Base-by-base conservation (phyloP, 2,113 vertebrate genomes). In the Lepisosteus osseus region DNA sequence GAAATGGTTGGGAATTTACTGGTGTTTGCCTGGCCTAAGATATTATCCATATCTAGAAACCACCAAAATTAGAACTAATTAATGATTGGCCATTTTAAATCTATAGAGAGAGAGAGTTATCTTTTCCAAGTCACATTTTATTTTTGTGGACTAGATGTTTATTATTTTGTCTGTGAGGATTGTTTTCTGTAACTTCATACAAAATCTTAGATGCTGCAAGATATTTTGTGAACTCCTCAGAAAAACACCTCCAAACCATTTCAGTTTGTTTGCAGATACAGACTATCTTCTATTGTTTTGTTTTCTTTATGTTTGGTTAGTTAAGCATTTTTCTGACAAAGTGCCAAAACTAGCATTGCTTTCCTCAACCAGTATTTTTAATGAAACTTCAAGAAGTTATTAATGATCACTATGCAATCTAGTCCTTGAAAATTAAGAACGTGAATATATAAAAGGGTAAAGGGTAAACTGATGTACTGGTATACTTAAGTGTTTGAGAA, bases 261-360 rank as follows among this genome's bases (percentile, higher is more conserved):
- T 51, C 47, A 51, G 47, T 6, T 51, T 9, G 5, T 5, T 51
- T 51, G 5, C 47, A 51, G 2, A 51, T 6, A 51, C 5, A 51
- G 9, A 42, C 13, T 57, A 54, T 12, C 0, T 59, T 69, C 51
- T 45, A 51, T n/a, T 15, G 17, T 44, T 54, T 29, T 2, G 2
- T 70, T 61, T 55, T 57, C 17, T 1, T 3, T 45, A 43, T 70
- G 56, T 45, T 61, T 61, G n/a, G 15, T 69, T 15, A 42, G n/a
- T 43, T 63, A 54, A 45, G 47, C 59, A 11, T 74, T 76, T 17
- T 69, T 44, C 13, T 1, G 77, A 5, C 77, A 5, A 87, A 86
- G 87, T 87, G 88, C 87, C 88, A 89, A 87, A 86, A 81, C 70
- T 74, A 82, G 78, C 80, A 13, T 11, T 70, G 71, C 80, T 78